These are phyloP conservation scores for Platycnemis pennipes DNA, from an alignment of 2,888 invertebrate genomes.

Conservation along the genomic window DNA sequence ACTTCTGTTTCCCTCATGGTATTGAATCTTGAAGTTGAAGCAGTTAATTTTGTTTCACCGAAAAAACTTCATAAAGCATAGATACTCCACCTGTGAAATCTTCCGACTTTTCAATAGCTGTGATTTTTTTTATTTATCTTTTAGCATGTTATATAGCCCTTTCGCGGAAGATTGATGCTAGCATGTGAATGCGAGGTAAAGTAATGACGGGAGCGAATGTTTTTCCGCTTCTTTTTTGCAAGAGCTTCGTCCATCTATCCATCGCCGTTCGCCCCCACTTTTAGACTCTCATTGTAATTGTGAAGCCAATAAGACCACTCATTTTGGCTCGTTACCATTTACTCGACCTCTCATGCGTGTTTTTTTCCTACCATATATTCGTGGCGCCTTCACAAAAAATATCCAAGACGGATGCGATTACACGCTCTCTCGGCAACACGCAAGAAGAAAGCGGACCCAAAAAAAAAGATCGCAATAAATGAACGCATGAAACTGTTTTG, in stretches of 20 bases:
- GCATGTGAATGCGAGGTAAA: too few species aligned
- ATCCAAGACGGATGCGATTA: neutral
- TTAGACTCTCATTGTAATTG: neutral
- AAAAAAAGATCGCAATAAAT: neutral
- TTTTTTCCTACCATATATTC: neutral
- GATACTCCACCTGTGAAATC: too few species aligned
- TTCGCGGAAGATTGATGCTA: too few species aligned
- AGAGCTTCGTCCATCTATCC: neutral
- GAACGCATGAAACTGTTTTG: neutral
- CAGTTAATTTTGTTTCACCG: too few species aligned
- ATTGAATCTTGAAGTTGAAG: too few species aligned
- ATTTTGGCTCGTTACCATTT: slow-evolving; percentile 20
- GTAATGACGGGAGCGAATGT: too few species aligned
- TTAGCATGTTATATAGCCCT: too few species aligned
- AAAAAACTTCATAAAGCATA: too few species aligned
- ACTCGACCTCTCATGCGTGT: neutral
- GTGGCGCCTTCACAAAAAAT: neutral
- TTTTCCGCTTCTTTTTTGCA: neutral
- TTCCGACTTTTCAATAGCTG: too few species aligned
- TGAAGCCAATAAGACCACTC: slow-evolving; percentile 18
- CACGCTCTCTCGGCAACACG: neutral
- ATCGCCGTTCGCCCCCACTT: neutral
- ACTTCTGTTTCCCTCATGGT: too few species aligned
- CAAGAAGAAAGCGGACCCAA: neutral
- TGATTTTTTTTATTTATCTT: too few species aligned